Evolutionary conservation across 2,797 vertebrate genomes (phyloP).

Genomic region (Lophotriccus pileatus): DNA sequence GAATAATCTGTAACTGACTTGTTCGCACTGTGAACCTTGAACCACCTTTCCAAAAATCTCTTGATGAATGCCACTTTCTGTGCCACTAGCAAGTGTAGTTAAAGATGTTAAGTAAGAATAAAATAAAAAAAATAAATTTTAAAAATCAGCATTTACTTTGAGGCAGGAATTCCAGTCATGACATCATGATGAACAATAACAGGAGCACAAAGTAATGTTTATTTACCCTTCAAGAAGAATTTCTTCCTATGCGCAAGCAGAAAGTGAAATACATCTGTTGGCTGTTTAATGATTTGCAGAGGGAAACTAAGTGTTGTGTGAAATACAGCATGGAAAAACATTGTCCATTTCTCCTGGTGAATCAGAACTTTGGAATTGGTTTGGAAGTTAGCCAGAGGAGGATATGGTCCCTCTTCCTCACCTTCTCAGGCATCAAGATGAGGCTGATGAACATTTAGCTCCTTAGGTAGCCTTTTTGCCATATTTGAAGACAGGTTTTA

Average conservation of each 20-base stretch:
- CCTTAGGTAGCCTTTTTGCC: neutral
- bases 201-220: conserved; percentile 1
- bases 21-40: conserved; percentile 53
- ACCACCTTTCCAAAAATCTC: conserved; percentile 45
- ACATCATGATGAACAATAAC: neutral
- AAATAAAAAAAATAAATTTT: neutral
- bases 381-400: neutral
- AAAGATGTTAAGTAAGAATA: neutral
- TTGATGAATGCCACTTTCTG: conserved; percentile 10
- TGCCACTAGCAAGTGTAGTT: neutral
- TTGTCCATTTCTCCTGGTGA: conserved; percentile 56
- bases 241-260: conserved; percentile 38
- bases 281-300: conserved; percentile 65
- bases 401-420: neutral
- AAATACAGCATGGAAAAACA: conserved; percentile 64
- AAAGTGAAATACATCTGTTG: conserved; percentile 63
- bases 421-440: neutral
- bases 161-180: neutral
- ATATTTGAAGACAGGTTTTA: neutral
- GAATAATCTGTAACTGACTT: conserved; percentile 57
- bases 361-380: too few species aligned
- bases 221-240: conserved; percentile 68
- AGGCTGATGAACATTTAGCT: neutral
- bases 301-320: conserved; percentile 62
- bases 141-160: neutral